A percentile compares a stretch with the other conserved stretches of the same genome.
Evolutionary conservation across 2,113 vertebrate genomes (phyloP).

Genomic region (Ptyas mucosa): DNA sequence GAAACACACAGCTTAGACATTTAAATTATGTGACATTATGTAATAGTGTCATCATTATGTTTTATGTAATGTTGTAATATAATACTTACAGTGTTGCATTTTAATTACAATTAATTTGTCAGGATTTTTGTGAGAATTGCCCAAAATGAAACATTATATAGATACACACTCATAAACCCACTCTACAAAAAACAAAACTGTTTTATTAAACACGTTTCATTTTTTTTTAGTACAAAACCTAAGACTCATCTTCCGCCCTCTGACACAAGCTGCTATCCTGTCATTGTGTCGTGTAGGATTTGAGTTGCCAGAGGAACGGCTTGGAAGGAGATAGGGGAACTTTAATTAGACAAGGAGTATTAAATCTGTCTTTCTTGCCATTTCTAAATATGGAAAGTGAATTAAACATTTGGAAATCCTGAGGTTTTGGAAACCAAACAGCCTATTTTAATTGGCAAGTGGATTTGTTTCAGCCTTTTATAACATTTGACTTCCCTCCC

Average conservation of each 20-base stretch:
- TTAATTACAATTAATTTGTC: not conserved
- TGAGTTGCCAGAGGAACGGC: slow-evolving; percentile 12
- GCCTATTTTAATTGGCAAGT: not conserved
- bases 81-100: not conserved
- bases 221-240: not conserved
- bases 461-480: not conserved
- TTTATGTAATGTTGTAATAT: not conserved
- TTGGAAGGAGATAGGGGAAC: slow-evolving; percentile 25
- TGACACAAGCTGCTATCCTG: not conserved
- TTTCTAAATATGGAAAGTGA: not conserved
- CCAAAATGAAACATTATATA: not conserved
- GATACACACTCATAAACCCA: not conserved
- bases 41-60: not conserved
- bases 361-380: slow-evolving; percentile 13
- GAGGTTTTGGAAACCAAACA: slow-evolving; percentile 11
- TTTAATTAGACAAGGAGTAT: slow-evolving; percentile 46
- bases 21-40: not conserved
- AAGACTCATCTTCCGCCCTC: not conserved
- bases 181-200: not conserved
- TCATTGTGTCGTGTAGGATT: slow-evolving; percentile 1
- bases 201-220: not conserved
- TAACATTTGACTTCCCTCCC: not conserved
- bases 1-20: not conserved
- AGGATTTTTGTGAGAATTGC: not conserved
- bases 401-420: slow-evolving; percentile 28